Percentiles rank a stretch among this genome's conserved stretches.
Conservation (phyloP, 2,888 invertebrate species). For the Hirtodrosophila cameraria region DNA sequence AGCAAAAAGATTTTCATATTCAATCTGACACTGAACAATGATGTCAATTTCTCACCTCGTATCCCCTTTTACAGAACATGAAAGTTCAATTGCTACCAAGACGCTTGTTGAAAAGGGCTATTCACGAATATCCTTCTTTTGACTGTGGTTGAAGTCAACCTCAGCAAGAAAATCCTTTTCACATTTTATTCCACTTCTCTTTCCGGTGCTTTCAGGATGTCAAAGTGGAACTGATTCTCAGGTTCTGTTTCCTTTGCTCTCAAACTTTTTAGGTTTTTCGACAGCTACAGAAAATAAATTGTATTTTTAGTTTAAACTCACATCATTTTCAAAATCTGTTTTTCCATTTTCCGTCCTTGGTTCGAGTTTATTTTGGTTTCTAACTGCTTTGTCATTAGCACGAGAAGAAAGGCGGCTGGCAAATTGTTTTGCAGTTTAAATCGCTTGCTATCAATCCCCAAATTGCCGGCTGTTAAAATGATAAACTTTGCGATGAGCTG, state of each 20-base stretch:
- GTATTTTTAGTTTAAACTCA: too few relatives aligned
- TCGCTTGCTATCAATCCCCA: conserved; percentile 62
- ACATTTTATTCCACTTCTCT: not conserved
- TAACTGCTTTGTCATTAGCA: conserved; percentile 8
- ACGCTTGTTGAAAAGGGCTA: conserved; percentile 6
- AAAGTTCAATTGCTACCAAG: conserved; percentile 32
- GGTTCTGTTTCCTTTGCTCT: conserved; percentile 10
- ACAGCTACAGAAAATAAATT: conserved; percentile 39
- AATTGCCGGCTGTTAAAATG: conserved; percentile 71
- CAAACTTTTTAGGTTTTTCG: conserved; percentile 10
- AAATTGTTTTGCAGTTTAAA: conserved; percentile 73
- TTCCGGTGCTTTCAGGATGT: not conserved
- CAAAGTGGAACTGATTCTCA: too few relatives aligned
- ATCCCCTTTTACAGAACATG: conserved; percentile 21
- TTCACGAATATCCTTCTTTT: not conserved
- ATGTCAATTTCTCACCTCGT: conserved; percentile 63
- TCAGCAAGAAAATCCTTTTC: conserved; percentile 32
- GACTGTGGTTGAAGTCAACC: conserved; percentile 11
- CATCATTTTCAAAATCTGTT: too few relatives aligned
- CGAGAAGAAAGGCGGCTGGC: not conserved
- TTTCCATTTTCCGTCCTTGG: conserved; percentile 8
- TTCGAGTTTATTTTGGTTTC: too few relatives aligned
- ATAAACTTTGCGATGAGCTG: conserved; percentile 54
- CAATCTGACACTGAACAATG: conserved; percentile 64
- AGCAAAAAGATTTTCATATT: conserved; percentile 53